phyloP scores from a whole-genome alignment of 2,113 vertebrate genomes.

The Mobula birostris region DNA sequence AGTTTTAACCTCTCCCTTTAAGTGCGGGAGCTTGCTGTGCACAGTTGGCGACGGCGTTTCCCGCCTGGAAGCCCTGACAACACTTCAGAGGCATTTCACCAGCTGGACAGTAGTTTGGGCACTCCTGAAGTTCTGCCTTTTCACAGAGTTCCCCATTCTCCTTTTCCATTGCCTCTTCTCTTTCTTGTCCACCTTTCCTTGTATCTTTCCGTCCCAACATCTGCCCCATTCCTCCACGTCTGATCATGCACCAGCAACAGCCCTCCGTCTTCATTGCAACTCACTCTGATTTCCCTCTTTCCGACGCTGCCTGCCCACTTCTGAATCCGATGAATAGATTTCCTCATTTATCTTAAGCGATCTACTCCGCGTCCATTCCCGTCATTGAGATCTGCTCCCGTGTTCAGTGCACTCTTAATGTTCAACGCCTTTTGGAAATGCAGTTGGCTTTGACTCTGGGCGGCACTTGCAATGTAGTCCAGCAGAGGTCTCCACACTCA shows the following conservation, averaged over 20 bases:
- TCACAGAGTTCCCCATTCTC: background rate
- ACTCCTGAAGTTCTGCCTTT: too few relatives aligned
- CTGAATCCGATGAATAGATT: background rate
- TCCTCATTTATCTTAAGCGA: background rate
- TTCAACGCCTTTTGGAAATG: background rate
- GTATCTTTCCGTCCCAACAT: background rate
- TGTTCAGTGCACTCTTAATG: background rate
- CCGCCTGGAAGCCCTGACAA: too few relatives aligned
- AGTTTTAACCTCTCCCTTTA: too few relatives aligned
- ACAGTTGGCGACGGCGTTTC: too few relatives aligned
- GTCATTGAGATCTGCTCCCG: background rate
- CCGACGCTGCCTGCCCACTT: background rate
- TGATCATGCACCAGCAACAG: background rate
- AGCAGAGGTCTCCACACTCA: background rate
- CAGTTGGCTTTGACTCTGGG: background rate
- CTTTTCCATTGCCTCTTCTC: background rate
- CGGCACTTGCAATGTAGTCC: background rate
- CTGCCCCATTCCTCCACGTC: background rate
- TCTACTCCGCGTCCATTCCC: background rate
- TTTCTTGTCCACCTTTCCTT: background rate
- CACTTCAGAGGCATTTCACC: too few relatives aligned
- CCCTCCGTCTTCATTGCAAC: background rate
- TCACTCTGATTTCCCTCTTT: background rate
- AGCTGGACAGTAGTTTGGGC: too few relatives aligned
- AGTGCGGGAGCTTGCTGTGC: too few relatives aligned